A percentile compares a stretch with the other conserved stretches of the same genome.
phyloP scores from a whole-genome alignment of 2,888 invertebrate species.

The Napeogenes sylphis region DNA sequence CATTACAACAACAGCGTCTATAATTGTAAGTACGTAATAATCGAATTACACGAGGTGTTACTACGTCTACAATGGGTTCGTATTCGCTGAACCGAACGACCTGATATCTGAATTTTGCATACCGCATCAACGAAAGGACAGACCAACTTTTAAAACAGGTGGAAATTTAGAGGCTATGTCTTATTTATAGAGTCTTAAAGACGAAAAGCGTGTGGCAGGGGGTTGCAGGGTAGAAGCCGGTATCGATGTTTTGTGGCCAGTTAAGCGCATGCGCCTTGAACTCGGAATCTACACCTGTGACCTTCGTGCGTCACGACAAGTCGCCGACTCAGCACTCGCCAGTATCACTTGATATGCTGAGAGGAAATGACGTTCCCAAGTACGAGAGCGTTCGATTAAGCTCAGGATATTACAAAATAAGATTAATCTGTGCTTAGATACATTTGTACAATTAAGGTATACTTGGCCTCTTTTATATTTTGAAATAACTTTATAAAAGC shows the following conservation, averaged over 20 bases:
- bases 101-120: slow-evolving; percentile 42
- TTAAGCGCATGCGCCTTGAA: slow-evolving; percentile 56
- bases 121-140: slow-evolving; percentile 35
- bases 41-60: slow-evolving; percentile 15
- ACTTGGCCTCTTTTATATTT: no score
- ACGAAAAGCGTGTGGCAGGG: slow-evolving; percentile 26
- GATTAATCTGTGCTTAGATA: no score
- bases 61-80: slow-evolving; percentile 24
- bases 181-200: slow-evolving; percentile 30
- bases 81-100: slow-evolving; percentile 33
- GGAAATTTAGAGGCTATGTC: slow-evolving; percentile 8
- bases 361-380: slow-evolving; percentile 19
- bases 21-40: not conserved
- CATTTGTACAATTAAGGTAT: no score
- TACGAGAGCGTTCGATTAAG: slow-evolving; percentile 6
- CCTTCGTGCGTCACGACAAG: slow-evolving; percentile 35
- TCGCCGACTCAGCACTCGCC: not conserved
- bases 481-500: no score
- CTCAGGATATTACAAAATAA: not conserved
- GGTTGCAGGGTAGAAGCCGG: slow-evolving; percentile 25
- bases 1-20: not conserved
- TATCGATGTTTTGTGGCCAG: slow-evolving; percentile 37
- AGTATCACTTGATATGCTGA: slow-evolving; percentile 38
- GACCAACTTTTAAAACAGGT: slow-evolving; percentile 19
- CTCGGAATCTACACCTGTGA: slow-evolving; percentile 49